These are phyloP conservation scores for Malurus alboscapulatus DNA, from an alignment of 2,113 vertebrate genomes.

Conservation along the genomic window DNA sequence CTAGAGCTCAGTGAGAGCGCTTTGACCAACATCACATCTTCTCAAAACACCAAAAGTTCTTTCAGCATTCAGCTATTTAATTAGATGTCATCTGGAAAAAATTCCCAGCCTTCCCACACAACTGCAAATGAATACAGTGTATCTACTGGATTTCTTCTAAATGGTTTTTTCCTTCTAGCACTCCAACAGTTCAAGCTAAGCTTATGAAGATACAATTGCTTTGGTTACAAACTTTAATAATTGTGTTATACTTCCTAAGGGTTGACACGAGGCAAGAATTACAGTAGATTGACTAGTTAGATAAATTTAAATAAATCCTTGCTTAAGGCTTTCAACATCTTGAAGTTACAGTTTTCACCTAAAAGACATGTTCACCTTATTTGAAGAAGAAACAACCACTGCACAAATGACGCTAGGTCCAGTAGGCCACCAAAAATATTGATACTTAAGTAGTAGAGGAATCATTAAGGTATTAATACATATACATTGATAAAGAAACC, in stretches of 20 bases:
- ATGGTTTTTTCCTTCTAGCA: neutral
- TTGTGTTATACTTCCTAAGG: neutral
- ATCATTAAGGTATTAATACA: neutral
- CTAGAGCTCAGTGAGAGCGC: neutral
- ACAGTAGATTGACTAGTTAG: neutral
- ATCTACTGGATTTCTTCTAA: neutral
- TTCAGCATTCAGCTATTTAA: neutral
- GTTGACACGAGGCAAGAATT: neutral
- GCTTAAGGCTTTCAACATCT: neutral
- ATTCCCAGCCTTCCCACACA: neutral
- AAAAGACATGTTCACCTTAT: neutral
- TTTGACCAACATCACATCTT: neutral
- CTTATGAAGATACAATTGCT: neutral
- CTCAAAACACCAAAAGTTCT: neutral
- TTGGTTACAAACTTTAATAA: constrained; percentile 10
- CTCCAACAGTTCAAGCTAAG: neutral
- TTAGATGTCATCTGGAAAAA: neutral
- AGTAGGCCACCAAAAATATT: neutral
- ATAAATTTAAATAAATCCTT: constrained; percentile 1
- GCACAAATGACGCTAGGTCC: neutral
- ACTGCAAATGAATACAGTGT: neutral
- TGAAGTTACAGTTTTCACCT: constrained; percentile 4
- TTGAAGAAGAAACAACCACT: neutral
- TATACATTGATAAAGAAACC: neutral
- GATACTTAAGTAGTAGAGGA: neutral